Evolutionary conservation across 2,888 invertebrate species (phyloP), one percentile per base, ranked within the genome.

Genomic region (Microctonus hyperodae): DNA sequence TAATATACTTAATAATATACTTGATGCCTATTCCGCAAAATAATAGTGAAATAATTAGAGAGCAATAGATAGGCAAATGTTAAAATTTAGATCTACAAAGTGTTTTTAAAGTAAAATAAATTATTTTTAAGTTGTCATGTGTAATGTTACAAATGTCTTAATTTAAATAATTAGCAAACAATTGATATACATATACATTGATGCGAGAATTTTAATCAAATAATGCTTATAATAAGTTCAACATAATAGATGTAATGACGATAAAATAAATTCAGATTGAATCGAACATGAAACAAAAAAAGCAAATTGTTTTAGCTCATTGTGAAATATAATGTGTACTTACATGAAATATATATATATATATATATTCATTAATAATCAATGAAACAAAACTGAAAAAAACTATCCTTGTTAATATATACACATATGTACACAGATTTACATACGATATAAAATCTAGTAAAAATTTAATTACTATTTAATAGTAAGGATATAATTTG

Each of bases 401-500:
- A 59, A 40, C 7, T 20, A 22, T 50, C 50, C 50, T 73, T 70
- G 50, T 58, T 55, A 33, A 59, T 53, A 53, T 51, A 35, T 13
- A 57, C 13, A 31, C 48, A 35, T 16, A 35, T 37, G n/a, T n/a
- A 37, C 37, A n/a, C 13, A 37, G n/a, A 37, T 16, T 44, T 44
- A 16, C 16, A 44, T 56, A n/a, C 40, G 58, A 59, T 44, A 28
- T 20, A 40, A 51, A 58, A 11, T 25, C 58, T 40, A 37, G 56
- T 55, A 23, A 11, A 28, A 28, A 50, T 51, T 37, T 61, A 22
- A 66, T 62, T 64, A 69, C 69, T 71, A 72, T 74, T 71, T 76
- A 72, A 70, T 76, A 78, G n/a, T n/a, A 77, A 78, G 78, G 70
- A 78, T n/a, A 79, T 79, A n/a, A 78, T 79, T 79, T 79, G 75